These are phyloP conservation scores for Pangasius macronema DNA, from an alignment of 2,797 vertebrate genomes.

Conservation along the genomic window DNA sequence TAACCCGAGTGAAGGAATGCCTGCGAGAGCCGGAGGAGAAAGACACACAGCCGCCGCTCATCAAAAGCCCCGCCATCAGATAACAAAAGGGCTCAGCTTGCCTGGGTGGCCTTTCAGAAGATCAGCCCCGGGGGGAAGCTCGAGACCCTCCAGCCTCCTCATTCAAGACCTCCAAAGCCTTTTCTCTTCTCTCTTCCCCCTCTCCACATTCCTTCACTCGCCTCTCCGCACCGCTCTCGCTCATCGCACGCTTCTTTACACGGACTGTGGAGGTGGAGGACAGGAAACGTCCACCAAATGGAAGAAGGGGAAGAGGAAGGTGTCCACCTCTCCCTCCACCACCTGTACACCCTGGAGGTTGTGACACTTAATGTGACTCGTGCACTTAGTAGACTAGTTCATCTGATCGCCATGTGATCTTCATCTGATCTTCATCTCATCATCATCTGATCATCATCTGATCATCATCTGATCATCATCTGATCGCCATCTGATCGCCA, in stretches of 20 bases:
- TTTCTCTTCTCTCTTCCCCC: background rate
- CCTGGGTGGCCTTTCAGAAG: conserved; percentile 74
- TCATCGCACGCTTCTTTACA: background rate
- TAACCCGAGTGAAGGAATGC: conserved; percentile 52
- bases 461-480: too few species aligned
- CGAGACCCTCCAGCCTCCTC: conserved; percentile 19
- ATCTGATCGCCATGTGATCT: too few species aligned
- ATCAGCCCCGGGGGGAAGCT: conserved; percentile 45
- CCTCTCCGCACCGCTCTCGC: background rate
- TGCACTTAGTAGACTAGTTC: too few species aligned
- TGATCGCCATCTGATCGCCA: too few species aligned
- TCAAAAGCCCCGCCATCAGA: conserved; percentile 74
- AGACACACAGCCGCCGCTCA: conserved; percentile 68
- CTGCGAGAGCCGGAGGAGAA: conserved; percentile 34
- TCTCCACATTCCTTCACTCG: conserved; percentile 24
- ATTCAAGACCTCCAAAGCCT: conserved; percentile 20
- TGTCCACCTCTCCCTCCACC: too few species aligned
- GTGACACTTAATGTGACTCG: too few species aligned
- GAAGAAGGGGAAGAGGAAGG: conserved; percentile 2
- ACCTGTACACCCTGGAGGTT: too few species aligned
- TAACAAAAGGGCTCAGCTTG: conserved; percentile 77
- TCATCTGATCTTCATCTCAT: too few species aligned
- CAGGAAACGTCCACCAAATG: conserved; percentile 15
- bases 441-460: too few species aligned
- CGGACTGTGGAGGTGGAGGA: background rate